Evolutionary conservation across 2,888 invertebrate species (phyloP), one percentile per base, ranked within the genome.

Genomic region (Tachystola acroxantha): DNA sequence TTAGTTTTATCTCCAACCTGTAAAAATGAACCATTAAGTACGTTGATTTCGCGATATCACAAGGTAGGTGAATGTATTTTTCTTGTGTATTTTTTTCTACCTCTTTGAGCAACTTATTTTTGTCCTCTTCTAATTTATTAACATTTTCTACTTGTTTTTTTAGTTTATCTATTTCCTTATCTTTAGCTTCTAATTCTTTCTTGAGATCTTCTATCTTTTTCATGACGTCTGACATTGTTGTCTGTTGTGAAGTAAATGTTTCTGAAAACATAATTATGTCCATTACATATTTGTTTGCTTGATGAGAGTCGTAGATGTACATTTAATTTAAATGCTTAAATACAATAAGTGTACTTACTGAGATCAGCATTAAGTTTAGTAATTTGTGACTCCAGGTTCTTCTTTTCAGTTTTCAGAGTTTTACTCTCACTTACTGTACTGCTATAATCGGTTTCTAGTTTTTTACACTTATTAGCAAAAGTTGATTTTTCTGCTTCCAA

Each of bases 141-240:
- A 79, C 59, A 50, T 50, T 69, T 51, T 89, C 88, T 29, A 88
- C 64, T 69, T 91, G 89, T 57, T 89, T 89, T 53, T 91, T 90
- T 22, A 91, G 57, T 52, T 88, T 89, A 32, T 89, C 89, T 36
- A 88, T 76, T 64, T 89, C 90, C 52, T 90, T 92, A 46, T 90
- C 91, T 66, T 92, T 91, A 19, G 79, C 76, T 50, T 89, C 89
- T 45, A 94, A 74, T 47, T 91, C 91, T 43, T 87, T 89, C 61
- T 92, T 91, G 2, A 91, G 76, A 29, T 89, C 88, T 57, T 92
- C 92, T 52, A 92, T 88, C 68, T 89, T 92, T 68, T 82, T 89
- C 74, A 82, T 90, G 64, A 77, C 84, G 32, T 87, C 81, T 13
- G 85, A 72, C 62, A 89, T 70, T 45, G 89, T 88, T 35, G 82